phyloP scores from a whole-genome alignment of 2,113 vertebrate species.

The Apodemus sylvaticus region DNA sequence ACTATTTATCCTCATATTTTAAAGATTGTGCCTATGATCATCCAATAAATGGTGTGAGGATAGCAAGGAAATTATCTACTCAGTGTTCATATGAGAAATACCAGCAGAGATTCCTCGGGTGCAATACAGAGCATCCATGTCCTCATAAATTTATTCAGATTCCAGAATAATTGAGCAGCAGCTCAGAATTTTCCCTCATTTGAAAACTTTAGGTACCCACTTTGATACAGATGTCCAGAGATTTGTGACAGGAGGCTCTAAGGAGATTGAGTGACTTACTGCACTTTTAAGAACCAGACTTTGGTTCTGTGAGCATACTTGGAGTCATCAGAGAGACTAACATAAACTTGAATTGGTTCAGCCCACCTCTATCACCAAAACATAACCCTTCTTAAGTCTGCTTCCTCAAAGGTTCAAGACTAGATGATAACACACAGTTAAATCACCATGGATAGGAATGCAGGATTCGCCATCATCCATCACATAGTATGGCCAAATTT shows the following conservation, averaged over 20 bases:
- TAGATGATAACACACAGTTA: background rate
- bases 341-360: no score
- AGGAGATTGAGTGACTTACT: no score
- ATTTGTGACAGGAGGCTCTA: background rate
- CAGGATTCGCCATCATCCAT: background rate
- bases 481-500: background rate
- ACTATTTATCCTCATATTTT: background rate
- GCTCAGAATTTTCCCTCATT: background rate
- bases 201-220: no score
- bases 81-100: no score
- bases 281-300: background rate
- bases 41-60: rapidly evolving
- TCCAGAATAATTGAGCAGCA: no score
- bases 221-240: no score
- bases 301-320: rapidly evolving
- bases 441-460: background rate
- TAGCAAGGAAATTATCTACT: background rate
- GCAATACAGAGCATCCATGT: background rate
- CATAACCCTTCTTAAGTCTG: no score
- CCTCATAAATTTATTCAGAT: background rate
- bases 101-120: background rate
- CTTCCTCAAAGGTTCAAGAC: no score
- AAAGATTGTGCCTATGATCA: background rate
- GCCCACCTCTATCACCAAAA: rapidly evolving
- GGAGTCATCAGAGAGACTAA: rapidly evolving